Conservation (phyloP, 2,888 invertebrate species). For the Deilephila elpenor region DNA sequence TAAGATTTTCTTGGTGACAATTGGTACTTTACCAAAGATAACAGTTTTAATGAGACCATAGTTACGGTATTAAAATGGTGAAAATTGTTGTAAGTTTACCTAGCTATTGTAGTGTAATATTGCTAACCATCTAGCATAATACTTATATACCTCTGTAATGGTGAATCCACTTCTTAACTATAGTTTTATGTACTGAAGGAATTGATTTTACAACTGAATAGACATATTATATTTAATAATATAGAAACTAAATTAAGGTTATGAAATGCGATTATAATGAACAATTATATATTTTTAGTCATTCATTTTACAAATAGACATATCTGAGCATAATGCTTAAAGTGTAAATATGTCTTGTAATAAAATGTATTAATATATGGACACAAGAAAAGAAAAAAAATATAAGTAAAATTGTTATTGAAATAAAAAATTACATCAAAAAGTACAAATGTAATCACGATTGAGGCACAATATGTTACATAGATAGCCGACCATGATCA, state of each 20-base stretch:
- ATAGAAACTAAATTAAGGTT: conserved; percentile 24
- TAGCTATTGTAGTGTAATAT: conserved; percentile 19
- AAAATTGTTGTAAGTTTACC: conserved; percentile 22
- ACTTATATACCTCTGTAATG: conserved; percentile 14
- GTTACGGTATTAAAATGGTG: conserved; percentile 23
- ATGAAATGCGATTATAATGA: conserved; percentile 23
- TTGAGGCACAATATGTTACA: conserved; percentile 25
- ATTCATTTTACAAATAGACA: conserved; percentile 28
- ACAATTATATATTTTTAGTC: conserved; percentile 28
- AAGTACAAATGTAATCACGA: conserved; percentile 35
- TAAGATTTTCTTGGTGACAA: conserved; percentile 1
- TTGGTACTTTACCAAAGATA: conserved; percentile 35
- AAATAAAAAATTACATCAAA: conserved; percentile 11
- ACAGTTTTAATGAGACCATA: conserved; percentile 28
- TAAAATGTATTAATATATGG: background rate
- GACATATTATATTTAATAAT: conserved; percentile 31
- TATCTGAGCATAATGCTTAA: conserved; percentile 28
- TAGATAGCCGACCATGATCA: conserved; percentile 25
- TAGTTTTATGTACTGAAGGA: conserved; percentile 66
- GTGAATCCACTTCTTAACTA: conserved; percentile 35
- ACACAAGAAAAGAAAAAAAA: background rate
- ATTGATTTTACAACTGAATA: conserved; percentile 61
- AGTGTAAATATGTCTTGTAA: conserved; percentile 16
- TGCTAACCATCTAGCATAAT: conserved; percentile 28
- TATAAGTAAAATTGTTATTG: conserved; percentile 2